Conservation (phyloP, 2,113 vertebrate genomes). For the Podocnemis expansa region DNA sequence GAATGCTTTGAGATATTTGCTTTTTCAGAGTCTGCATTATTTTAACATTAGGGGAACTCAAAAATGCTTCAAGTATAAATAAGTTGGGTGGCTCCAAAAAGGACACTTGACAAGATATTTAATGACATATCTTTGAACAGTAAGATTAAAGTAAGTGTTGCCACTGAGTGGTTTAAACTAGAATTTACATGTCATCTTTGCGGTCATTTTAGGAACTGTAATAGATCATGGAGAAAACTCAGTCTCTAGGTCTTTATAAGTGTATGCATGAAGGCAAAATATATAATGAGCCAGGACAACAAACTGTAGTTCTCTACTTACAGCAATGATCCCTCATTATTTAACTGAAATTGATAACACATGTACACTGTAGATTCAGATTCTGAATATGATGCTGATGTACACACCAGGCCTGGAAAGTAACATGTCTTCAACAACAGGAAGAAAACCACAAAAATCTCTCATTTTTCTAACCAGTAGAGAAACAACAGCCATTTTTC, state of each 20-base stretch:
- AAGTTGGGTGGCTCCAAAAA: not conserved
- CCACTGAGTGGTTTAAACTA: not conserved
- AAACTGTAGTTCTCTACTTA: not conserved
- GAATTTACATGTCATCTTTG: not conserved
- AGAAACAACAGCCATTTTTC: not conserved
- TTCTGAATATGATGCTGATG: not conserved
- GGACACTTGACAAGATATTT: not conserved
- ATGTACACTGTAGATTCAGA: not conserved
- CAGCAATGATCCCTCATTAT: not conserved
- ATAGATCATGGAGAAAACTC: not conserved
- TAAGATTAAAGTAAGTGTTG: not conserved
- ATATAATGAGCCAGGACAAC: not conserved
- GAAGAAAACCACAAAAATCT: not conserved
- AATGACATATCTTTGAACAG: not conserved
- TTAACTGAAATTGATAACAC: not conserved
- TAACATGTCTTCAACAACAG: not conserved
- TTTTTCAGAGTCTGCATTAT: not conserved
- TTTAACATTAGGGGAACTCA: not conserved
- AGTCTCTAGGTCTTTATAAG: not conserved
- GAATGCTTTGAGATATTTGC: not conserved
- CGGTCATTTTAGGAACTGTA: not conserved
- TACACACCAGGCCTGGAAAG: not conserved
- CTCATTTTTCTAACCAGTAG: not conserved
- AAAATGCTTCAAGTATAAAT: not conserved
- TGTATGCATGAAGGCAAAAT: slow-evolving; percentile 23